Evolutionary conservation across 2,888 invertebrate genomes (phyloP).

Genomic region (Xylota segnis): DNA sequence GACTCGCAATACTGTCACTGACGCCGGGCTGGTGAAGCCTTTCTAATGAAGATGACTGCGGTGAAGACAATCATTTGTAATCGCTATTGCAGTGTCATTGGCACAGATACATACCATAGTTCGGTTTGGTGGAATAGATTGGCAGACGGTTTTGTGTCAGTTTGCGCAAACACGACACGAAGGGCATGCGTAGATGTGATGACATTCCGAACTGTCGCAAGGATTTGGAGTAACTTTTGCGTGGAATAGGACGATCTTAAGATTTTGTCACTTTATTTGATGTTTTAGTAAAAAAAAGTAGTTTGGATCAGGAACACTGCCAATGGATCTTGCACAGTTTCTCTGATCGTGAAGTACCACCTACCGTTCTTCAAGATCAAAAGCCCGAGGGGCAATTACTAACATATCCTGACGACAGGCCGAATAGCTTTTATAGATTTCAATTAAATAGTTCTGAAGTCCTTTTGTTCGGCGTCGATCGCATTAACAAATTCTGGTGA

Average conservation of each 20-base stretch:
- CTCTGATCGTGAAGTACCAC: too few species aligned
- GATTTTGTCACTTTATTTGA: neutral
- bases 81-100: constrained; percentile 52
- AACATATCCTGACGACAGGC: too few species aligned
- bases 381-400: too few species aligned
- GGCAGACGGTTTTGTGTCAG: constrained; percentile 8
- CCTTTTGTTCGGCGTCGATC: too few species aligned
- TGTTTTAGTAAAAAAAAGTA: too few species aligned
- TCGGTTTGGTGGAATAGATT: neutral
- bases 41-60: constrained; percentile 53
- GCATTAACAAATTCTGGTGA: too few species aligned
- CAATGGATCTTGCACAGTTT: too few species aligned
- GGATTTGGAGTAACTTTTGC: neutral
- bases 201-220: neutral
- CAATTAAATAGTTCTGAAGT: too few species aligned
- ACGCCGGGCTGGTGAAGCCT: constrained; percentile 6
- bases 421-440: too few species aligned
- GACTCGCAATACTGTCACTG: neutral
- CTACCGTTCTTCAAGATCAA: too few species aligned
- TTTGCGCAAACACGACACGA: neutral
- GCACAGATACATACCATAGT: constrained; percentile 43
- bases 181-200: neutral
- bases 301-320: too few species aligned
- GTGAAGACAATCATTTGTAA: constrained; percentile 23
- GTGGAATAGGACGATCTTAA: neutral